phyloP scores from a whole-genome alignment of 2,113 vertebrate genomes.

The Lophura nycthemera region DNA sequence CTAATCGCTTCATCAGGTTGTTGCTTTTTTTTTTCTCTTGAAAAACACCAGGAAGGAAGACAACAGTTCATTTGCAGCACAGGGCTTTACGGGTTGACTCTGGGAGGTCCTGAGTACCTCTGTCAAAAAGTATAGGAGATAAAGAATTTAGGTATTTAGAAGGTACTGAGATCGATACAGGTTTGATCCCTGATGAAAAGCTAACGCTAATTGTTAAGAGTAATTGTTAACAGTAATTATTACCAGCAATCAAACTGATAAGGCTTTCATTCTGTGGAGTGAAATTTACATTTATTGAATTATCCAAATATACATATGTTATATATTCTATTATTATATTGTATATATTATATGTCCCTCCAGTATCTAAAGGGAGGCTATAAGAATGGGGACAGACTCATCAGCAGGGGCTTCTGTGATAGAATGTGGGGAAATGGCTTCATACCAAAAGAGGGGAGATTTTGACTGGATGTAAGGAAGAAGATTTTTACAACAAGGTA shows the following conservation, averaged over 20 bases:
- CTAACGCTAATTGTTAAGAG: background rate
- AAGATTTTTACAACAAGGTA: too few species aligned
- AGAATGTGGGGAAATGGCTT: too few species aligned
- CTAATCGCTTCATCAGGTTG: constrained; percentile 13
- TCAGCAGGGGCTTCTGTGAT: too few species aligned
- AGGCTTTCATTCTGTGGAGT: background rate
- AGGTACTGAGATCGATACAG: background rate
- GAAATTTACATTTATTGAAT: background rate
- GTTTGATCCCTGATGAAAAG: background rate
- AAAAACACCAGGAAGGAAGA: constrained; percentile 60
- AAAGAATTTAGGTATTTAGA: background rate
- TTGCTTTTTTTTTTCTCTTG: background rate
- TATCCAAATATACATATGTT: background rate
- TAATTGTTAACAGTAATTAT: background rate
- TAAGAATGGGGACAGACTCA: too few species aligned
- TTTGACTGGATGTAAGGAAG: too few species aligned
- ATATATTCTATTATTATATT: too few species aligned
- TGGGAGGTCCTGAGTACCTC: background rate
- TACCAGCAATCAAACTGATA: background rate
- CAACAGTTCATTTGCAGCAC: constrained; percentile 18
- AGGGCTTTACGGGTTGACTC: background rate
- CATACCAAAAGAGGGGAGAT: too few species aligned
- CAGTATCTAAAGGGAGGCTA: too few species aligned
- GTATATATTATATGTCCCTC: too few species aligned
- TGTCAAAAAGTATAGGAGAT: background rate